Evolutionary conservation across 2,113 vertebrate species (phyloP), one percentile per base, ranked within the genome.

Genomic region (Cranoglanis bouderius): DNA sequence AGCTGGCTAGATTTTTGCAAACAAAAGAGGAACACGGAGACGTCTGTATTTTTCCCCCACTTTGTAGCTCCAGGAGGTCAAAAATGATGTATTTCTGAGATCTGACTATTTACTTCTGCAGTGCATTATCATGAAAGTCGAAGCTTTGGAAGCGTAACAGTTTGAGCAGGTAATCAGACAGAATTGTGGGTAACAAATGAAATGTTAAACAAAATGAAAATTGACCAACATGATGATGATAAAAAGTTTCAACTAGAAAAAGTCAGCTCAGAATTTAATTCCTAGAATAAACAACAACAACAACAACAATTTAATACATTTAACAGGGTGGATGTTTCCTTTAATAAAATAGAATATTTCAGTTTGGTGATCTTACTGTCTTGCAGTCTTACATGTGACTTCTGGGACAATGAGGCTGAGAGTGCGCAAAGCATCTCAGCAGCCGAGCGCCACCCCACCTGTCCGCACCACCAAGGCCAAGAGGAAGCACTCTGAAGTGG

Each of bases 371-470:
- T 75, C 32, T 86, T 55, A 1, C 65, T 90, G 1, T 40, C 53
- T 89, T 63, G 81, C 92, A 98, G 96, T 91, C 95, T 95, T 97
- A 97, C 96, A 98, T 98, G 97, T 96, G 96, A 95, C 92, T 94
- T 92, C 87, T 92, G 93, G 96, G 97, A 98, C 95, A 91, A 99
- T 99, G 98, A 98, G 97, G 97, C 97, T 99, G 97, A 99, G 98
- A 96, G 97, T 97, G 94, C 96, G 98, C 91, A 98, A 99, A 78
- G 95, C 97, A 95, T 96, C 98, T 98, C 98, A 98, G 97, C 97
- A 98, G 55, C 94, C 95, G 12, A 95, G 91, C 93, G 91, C 93
- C 87, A 94, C 96, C 57, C 95, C 94, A 90, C 91, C 94, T 1
- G 96, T 89, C 24, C 97, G 96, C 16, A 93, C 94, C 24, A 91